phyloP scores from a whole-genome alignment of 2,888 invertebrate species.

The Tenthredo distinguenda region DNA sequence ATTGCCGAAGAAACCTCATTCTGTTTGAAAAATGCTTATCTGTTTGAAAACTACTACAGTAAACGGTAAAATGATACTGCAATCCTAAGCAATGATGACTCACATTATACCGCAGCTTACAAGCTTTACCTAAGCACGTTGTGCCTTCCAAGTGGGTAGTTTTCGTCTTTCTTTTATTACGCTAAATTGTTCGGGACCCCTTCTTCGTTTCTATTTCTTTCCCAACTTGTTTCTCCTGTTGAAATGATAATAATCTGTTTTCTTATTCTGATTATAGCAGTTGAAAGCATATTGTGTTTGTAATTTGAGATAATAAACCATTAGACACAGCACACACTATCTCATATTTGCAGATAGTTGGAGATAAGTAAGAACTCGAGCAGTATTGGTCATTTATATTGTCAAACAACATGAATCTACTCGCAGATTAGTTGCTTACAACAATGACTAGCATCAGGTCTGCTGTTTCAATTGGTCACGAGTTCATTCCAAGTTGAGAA shows the following conservation, averaged over 20 bases:
- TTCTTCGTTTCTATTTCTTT: not conserved
- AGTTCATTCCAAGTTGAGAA: not conserved
- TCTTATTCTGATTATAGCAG: not conserved
- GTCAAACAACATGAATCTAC: not conserved
- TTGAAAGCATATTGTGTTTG: not conserved
- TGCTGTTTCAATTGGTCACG: not conserved
- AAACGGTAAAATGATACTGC: not conserved
- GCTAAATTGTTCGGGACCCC: not conserved
- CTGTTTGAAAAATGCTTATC: constrained; percentile 15
- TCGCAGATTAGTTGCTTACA: not conserved
- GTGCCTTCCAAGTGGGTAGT: not conserved
- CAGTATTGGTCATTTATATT: not conserved
- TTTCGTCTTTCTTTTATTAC: not conserved
- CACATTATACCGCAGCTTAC: not conserved
- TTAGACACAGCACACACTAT: not conserved
- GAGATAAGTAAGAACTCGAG: not conserved
- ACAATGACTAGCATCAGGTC: not conserved
- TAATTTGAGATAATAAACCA: not conserved
- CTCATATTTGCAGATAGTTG: constrained; percentile 9
- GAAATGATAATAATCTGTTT: not conserved
- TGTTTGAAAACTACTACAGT: not conserved
- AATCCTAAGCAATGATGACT: not conserved
- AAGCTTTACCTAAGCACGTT: not conserved
- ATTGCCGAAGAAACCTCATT: not conserved
- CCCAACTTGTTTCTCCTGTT: not conserved